Conservation (phyloP, 2,113 vertebrate genomes). For the Apodemus speciosus region DNA sequence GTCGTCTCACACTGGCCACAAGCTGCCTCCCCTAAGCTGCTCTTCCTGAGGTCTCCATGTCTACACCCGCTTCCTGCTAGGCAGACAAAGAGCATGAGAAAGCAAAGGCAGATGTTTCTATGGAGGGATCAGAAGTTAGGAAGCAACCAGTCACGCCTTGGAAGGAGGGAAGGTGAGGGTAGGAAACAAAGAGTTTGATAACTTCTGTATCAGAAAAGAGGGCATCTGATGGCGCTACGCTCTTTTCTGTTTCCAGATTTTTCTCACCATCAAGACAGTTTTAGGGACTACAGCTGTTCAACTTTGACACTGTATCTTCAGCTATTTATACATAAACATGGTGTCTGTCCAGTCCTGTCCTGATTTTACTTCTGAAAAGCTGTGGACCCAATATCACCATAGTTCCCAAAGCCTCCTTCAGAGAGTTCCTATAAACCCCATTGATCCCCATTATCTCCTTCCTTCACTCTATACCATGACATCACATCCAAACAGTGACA, state of each 20-base stretch:
- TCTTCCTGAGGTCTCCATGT: background rate
- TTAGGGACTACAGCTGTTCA: background rate
- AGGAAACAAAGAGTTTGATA: background rate
- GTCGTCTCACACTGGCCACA: background rate
- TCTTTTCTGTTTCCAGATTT: background rate
- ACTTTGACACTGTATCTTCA: slow-evolving; percentile 2
- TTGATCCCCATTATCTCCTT: background rate
- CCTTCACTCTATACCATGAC: fast-evolving
- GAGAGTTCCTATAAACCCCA: background rate
- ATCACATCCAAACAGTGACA: background rate
- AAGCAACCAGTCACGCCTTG: background rate
- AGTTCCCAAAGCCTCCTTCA: background rate
- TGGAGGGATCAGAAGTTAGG: background rate
- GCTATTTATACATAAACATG: background rate
- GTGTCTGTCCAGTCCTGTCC: background rate
- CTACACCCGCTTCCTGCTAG: background rate
- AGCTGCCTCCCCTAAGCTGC: background rate
- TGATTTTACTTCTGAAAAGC: slow-evolving; percentile 45
- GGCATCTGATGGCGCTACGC: background rate
- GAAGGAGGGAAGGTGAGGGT: background rate
- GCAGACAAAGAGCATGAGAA: background rate
- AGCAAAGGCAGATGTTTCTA: background rate
- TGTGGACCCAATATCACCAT: background rate
- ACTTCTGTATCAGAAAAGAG: background rate
- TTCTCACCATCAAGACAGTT: background rate